These are phyloP conservation scores for Thalassoma bifasciatum DNA, from an alignment of 2,113 vertebrate genomes.

Conservation along the genomic window DNA sequence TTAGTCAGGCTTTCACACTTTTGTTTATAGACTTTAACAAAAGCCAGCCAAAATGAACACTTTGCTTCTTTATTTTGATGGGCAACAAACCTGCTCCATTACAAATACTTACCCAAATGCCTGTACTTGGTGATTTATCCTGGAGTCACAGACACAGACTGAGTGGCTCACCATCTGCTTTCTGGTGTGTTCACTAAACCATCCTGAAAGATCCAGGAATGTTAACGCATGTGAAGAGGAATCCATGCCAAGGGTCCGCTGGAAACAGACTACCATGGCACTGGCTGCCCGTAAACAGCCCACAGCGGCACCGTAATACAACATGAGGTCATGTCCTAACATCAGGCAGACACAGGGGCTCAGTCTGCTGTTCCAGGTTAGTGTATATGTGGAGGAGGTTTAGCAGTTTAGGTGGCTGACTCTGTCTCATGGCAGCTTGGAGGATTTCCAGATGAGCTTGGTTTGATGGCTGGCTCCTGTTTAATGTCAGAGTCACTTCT, in stretches of 20 bases:
- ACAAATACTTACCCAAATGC: conserved; percentile 19
- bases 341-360: conserved; percentile 37
- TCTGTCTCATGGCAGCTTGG: conserved; percentile 59
- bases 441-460: conserved; percentile 65
- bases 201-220: conserved; percentile 34
- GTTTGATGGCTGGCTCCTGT: conserved; percentile 73
- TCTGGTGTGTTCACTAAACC: conserved; percentile 58
- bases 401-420: conserved; percentile 32
- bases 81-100: conserved; percentile 20
- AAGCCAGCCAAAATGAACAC: too few species aligned
- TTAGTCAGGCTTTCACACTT: too few species aligned
- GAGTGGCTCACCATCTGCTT: conserved; percentile 52
- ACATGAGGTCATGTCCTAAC: conserved; percentile 65
- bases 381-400: conserved; percentile 58
- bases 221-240: conserved; percentile 24
- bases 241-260: conserved; percentile 44
- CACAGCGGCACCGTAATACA: conserved; percentile 43
- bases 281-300: conserved; percentile 60
- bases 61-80: conserved; percentile 31
- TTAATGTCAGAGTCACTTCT: conserved; percentile 79
- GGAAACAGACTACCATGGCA: conserved; percentile 57
- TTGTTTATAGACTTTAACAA: too few species aligned
- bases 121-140: conserved; percentile 45
- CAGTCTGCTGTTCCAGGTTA: conserved; percentile 39
- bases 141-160: conserved; percentile 56